Percentiles rank a stretch among this genome's conserved stretches.
These are phyloP conservation scores for Rhinopithecus roxellana DNA, from an alignment of 2,113 vertebrate species.

Conservation along the genomic window DNA sequence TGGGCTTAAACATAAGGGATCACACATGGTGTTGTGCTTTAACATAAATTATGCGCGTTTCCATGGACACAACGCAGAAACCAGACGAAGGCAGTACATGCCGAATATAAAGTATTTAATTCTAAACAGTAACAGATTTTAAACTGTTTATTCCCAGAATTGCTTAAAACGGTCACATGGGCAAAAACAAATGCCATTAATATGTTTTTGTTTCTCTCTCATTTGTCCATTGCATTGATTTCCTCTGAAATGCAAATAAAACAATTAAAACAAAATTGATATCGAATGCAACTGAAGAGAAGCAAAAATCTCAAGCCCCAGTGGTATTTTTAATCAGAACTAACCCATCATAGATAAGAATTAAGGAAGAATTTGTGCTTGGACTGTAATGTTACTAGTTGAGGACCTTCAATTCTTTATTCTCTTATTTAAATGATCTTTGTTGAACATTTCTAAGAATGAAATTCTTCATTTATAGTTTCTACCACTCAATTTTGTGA, in stretches of 20 bases:
- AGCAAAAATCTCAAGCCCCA: not conserved
- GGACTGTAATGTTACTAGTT: not conserved
- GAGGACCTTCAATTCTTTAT: not conserved
- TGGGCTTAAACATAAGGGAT: not conserved
- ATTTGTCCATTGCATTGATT: not conserved
- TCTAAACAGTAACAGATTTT: constrained; percentile 43
- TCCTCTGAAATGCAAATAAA: not conserved
- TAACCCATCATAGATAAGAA: not conserved
- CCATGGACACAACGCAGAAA: constrained; percentile 40
- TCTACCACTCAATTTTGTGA: not conserved
- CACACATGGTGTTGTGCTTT: not conserved
- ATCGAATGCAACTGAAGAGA: not conserved
- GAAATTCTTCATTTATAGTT: not conserved
- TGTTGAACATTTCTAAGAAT: not conserved
- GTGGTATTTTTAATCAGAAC: constrained; percentile 37
- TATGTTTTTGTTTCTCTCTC: not conserved
- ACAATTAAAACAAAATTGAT: not conserved
- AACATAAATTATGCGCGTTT: not conserved
- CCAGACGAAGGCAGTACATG: constrained; percentile 11
- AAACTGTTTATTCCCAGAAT: not conserved
- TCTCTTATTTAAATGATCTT: not conserved
- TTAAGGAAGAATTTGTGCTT: not conserved
- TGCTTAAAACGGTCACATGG: not conserved
- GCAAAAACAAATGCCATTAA: constrained; percentile 19
- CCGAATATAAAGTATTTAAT: constrained; percentile 52